These are phyloP conservation scores for Gastrophryne carolinensis DNA, from an alignment of 2,797 vertebrate species.

Conservation along the genomic window DNA sequence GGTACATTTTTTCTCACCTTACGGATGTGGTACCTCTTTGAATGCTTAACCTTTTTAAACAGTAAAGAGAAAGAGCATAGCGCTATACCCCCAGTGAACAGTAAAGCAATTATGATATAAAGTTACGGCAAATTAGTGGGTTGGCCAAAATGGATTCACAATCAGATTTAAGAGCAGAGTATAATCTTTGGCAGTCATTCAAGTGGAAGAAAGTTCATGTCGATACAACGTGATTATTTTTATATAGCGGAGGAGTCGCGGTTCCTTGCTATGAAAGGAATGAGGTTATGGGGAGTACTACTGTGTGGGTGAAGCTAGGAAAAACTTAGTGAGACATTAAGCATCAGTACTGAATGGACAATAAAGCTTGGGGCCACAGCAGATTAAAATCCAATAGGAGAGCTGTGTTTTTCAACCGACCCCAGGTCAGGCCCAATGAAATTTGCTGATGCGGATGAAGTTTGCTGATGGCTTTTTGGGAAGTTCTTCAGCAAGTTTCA, in stretches of 20 bases:
- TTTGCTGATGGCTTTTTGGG: too few relatives aligned
- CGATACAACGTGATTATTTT: constrained; percentile 57
- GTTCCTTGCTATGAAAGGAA: constrained; percentile 46
- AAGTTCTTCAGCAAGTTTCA: too few relatives aligned
- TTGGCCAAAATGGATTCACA: constrained; percentile 53
- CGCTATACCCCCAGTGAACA: constrained; percentile 58
- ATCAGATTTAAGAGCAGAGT: constrained; percentile 45
- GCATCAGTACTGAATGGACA: too few relatives aligned
- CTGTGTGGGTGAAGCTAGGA: constrained; percentile 6
- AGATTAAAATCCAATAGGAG: too few relatives aligned
- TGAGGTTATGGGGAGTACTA: constrained; percentile 12
- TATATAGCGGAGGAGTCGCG: constrained; percentile 46
- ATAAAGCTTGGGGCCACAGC: too few relatives aligned
- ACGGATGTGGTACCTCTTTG: not conserved
- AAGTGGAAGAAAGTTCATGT: constrained; percentile 68
- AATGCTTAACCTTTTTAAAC: constrained; percentile 29
- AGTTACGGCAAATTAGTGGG: constrained; percentile 56
- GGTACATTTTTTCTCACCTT: not conserved
- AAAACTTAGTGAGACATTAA: too few relatives aligned
- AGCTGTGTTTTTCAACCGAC: too few relatives aligned
- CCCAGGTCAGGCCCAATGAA: too few relatives aligned
- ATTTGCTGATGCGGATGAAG: too few relatives aligned
- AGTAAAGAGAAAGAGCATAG: constrained; percentile 51
- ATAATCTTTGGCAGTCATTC: constrained; percentile 59
- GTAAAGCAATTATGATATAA: constrained; percentile 60